Evolutionary conservation across 2,888 invertebrate species (phyloP).

Genomic region (Sinodicranocentrus sp.): DNA sequence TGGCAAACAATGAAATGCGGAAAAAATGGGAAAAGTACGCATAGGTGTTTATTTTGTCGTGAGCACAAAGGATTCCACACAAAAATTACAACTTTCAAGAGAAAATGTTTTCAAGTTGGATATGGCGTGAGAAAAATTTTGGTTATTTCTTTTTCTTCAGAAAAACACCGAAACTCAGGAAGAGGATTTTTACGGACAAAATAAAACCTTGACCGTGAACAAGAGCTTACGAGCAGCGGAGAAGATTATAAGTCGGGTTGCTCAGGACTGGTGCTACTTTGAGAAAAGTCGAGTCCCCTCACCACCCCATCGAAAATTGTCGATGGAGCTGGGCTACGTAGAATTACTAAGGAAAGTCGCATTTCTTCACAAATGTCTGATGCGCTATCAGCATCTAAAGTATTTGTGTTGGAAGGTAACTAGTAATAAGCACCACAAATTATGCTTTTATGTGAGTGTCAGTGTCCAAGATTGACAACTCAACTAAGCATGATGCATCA

Average conservation of each 20-base stretch:
- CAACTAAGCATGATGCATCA: too few species aligned
- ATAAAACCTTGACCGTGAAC: slow-evolving; percentile 44
- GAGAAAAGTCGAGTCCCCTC: neutral
- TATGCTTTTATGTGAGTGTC: too few species aligned
- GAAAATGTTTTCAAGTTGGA: neutral
- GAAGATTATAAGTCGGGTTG: slow-evolving; percentile 62
- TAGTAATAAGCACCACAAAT: too few species aligned
- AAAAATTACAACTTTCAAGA: slow-evolving; percentile 4
- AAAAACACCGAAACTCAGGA: slow-evolving; percentile 54
- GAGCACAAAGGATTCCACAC: slow-evolving; percentile 5
- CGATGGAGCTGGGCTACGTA: slow-evolving; percentile 19
- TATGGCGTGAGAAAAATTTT: neutral
- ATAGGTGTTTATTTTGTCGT: neutral
- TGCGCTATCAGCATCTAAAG: slow-evolving; percentile 71
- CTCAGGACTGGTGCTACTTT: slow-evolving; percentile 54
- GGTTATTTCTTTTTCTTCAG: slow-evolving; percentile 15
- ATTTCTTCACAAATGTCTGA: slow-evolving; percentile 67
- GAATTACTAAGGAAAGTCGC: slow-evolving; percentile 57
- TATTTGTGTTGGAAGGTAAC: slow-evolving; percentile 73
- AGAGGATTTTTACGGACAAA: slow-evolving; percentile 22
- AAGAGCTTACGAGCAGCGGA: slow-evolving; percentile 72
- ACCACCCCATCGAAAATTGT: slow-evolving; percentile 8
- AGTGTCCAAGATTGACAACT: too few species aligned
- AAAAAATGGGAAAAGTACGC: neutral
- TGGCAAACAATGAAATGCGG: neutral